Base-by-base conservation (phyloP, 2,797 vertebrate species). In the Gallirallus australis region DNA sequence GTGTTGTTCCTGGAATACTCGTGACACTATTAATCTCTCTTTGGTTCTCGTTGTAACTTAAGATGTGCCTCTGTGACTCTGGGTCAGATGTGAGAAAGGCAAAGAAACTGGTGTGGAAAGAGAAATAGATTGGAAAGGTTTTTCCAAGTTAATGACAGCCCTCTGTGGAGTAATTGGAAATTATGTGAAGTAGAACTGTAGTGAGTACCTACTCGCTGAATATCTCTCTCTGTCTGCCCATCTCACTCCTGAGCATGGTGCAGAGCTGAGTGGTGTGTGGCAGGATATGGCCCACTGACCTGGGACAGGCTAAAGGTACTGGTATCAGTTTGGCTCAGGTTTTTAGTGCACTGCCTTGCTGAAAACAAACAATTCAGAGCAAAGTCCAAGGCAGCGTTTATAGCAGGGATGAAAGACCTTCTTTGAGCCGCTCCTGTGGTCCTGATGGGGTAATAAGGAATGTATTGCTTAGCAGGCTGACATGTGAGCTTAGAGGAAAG, bases 181-280 rank as follows among this genome's bases (percentile, higher is more conserved):
- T 12, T 30, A 64, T 1, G 3, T 2, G 1, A 12, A 35, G 13
- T 3, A 47, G 89, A n/a, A 9, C 17, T 63, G 25, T 54, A 11
- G 16, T 19, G 33, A n/a, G 24, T 64, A 15, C 17, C 35, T 63
- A 1, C 31, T 64, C 3, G 8, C 23, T 1, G 3, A 25, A 1
- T 53, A 0, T 13, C n/a, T 66, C 35, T 76, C 31, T 25, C 33
- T 15, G 2, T 7, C 25, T 20, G 45, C 3, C 11, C 30, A 42
- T 33, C 50, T 60, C 0, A 0, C 20, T 50, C 6, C 3, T 33
- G 50, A 31, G 9, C 12, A 0, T 0, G 25, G 40, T 9, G 71
- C 37, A 7, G 18, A n/a, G 56, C 24, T 28, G 47, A 37, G 35
- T 42, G 2, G 13, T 6, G 4, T 16, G 63, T 9, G 68, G 35